A percentile compares a stretch with the other conserved stretches of the same genome.
phyloP scores from a whole-genome alignment of 2,797 vertebrate species.

The Leptodactylus fallax region DNA sequence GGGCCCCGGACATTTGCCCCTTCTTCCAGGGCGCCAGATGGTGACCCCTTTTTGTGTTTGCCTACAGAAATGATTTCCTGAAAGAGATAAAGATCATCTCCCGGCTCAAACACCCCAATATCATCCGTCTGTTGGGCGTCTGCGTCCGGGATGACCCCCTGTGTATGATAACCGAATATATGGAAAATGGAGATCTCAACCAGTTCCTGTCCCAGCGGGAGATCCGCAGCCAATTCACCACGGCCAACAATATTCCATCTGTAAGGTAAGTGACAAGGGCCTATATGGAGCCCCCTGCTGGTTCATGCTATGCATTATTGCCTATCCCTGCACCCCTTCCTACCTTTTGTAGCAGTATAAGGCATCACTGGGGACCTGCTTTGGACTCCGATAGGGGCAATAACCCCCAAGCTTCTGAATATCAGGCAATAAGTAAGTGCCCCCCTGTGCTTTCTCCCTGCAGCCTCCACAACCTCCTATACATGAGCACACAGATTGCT shows the following conservation, averaged over 20 bases:
- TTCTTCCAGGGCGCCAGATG: too few relatives aligned
- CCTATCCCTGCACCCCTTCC: neutral
- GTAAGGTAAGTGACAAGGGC: conserved; percentile 73
- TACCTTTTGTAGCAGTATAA: too few relatives aligned
- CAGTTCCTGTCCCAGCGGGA: conserved; percentile 84
- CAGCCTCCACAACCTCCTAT: conserved; percentile 72
- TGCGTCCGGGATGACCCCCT: conserved; percentile 83
- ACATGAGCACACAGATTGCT: conserved; percentile 77
- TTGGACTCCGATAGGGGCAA: too few relatives aligned
- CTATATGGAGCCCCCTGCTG: neutral
- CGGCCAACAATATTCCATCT: conserved; percentile 81
- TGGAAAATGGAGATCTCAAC: conserved; percentile 82
- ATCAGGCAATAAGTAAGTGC: neutral
- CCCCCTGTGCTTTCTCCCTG: neutral
- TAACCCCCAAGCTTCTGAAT: too few relatives aligned
- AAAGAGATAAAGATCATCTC: conserved; percentile 92
- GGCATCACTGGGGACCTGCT: neutral
- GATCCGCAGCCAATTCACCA: conserved; percentile 81
- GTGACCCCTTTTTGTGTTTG: neutral
- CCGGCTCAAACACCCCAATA: conserved; percentile 85
- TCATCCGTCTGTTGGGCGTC: conserved; percentile 87
- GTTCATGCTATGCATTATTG: neutral
- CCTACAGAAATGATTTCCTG: conserved; percentile 83
- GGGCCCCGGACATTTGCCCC: too few relatives aligned
- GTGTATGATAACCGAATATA: conserved; percentile 82